A percentile compares a stretch with the other conserved stretches of the same genome.
Conservation (phyloP, 2,113 vertebrate genomes). For the Spilogale gracilis region DNA sequence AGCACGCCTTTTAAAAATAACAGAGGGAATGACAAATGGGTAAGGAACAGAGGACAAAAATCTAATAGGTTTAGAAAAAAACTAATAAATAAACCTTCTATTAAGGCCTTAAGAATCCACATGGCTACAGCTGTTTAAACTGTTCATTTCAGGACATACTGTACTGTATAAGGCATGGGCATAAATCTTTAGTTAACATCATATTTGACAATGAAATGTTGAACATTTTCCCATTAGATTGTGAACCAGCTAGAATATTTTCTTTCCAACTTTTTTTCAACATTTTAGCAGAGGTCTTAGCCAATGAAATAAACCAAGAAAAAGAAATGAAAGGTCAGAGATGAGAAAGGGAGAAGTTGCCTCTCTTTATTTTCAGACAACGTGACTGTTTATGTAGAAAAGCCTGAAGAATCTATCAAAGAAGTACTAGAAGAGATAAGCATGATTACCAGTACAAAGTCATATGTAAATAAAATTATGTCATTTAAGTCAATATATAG, state of each 20-base stretch:
- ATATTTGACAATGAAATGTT: background rate
- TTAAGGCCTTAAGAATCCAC: background rate
- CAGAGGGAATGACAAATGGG: background rate
- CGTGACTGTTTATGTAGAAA: background rate
- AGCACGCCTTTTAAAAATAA: background rate
- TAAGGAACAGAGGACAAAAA: background rate
- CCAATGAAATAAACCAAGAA: constrained; percentile 19
- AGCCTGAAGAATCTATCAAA: background rate
- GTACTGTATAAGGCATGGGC: background rate
- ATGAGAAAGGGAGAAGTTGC: background rate
- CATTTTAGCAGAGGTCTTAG: background rate
- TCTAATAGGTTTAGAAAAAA: background rate
- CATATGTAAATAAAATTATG: background rate
- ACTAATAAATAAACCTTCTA: background rate
- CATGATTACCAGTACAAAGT: background rate
- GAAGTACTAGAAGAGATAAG: background rate
- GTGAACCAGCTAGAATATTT: background rate
- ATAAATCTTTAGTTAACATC: background rate
- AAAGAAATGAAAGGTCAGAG: background rate
- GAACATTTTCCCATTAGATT: background rate
- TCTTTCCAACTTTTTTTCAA: background rate
- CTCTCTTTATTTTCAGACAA: background rate
- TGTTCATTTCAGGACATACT: background rate
- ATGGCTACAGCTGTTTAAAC: background rate
- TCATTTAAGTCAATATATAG: background rate